phyloP scores from a whole-genome alignment of 2,797 vertebrate genomes.

The Graptemys geographica region DNA sequence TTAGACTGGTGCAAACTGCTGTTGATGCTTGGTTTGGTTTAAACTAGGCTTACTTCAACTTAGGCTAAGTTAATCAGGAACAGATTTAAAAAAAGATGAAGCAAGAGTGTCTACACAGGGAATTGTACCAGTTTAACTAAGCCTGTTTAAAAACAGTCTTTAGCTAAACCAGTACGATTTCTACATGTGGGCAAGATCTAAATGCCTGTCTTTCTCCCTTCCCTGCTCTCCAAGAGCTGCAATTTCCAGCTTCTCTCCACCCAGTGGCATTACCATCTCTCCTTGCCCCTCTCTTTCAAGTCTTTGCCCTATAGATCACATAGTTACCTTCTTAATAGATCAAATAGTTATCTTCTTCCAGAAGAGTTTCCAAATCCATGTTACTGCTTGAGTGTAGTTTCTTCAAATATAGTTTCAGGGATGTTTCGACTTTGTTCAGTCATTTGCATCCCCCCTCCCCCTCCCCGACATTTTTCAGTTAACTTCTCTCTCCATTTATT shows the following conservation, averaged over 20 bases:
- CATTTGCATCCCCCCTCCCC: not conserved
- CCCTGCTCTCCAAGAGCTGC: not conserved
- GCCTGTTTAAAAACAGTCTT: not conserved
- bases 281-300: not conserved
- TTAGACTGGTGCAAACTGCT: not conserved
- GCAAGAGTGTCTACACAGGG: not conserved
- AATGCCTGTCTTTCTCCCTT: not conserved
- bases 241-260: not conserved
- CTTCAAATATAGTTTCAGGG: not conserved
- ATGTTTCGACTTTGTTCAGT: not conserved
- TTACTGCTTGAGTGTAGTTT: not conserved
- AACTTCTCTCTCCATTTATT: conserved; percentile 16
- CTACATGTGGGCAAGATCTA: not conserved
- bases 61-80: not conserved
- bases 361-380: not conserved
- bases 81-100: not conserved
- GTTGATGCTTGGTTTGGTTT: not conserved
- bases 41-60: not conserved
- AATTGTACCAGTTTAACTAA: not conserved
- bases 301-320: not conserved
- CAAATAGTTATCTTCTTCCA: not conserved
- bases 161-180: not conserved
- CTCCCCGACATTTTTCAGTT: not conserved
- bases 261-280: not conserved
- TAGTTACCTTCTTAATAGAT: not conserved